phyloP scores from a whole-genome alignment of 2,113 vertebrate species.

The Callipepla squamata region DNA sequence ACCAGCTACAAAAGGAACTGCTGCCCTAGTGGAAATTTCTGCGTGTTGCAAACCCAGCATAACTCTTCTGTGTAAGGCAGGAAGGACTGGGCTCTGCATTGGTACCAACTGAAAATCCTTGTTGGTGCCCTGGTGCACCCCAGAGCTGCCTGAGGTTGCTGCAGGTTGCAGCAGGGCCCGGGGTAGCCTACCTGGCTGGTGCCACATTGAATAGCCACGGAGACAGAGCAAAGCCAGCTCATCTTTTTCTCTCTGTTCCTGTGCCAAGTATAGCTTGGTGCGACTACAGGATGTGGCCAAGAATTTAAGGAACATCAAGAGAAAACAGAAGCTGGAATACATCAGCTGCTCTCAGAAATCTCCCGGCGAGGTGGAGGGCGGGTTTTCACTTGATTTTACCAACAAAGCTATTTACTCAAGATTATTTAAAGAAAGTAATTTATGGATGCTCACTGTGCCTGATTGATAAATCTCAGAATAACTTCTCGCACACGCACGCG shows the following conservation, averaged over 20 bases:
- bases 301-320: constrained; percentile 45
- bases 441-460: constrained; percentile 35
- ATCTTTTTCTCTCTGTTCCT: constrained; percentile 26
- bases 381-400: constrained; percentile 10
- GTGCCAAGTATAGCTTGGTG: constrained; percentile 59
- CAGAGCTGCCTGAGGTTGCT: background rate
- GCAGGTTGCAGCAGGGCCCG: background rate
- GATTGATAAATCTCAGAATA: constrained; percentile 53
- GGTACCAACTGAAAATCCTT: background rate
- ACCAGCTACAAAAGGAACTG: background rate
- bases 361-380: background rate
- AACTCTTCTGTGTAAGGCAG: background rate
- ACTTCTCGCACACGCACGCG: background rate
- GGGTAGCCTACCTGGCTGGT: constrained; percentile 17
- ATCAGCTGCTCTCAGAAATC: constrained; percentile 41
- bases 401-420: constrained; percentile 13
- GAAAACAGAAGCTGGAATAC: constrained; percentile 51
- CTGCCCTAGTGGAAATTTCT: background rate
- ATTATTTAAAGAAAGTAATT: constrained; percentile 63
- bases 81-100: background rate
- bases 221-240: constrained; percentile 17
- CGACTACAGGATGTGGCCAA: constrained; percentile 24
- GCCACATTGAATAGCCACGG: background rate
- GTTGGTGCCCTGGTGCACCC: background rate
- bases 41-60: background rate